Percentiles rank a stretch among this genome's conserved stretches.
Conservation (phyloP, 1,140 invertebrate genomes). For the Drosophila jambulina region DNA sequence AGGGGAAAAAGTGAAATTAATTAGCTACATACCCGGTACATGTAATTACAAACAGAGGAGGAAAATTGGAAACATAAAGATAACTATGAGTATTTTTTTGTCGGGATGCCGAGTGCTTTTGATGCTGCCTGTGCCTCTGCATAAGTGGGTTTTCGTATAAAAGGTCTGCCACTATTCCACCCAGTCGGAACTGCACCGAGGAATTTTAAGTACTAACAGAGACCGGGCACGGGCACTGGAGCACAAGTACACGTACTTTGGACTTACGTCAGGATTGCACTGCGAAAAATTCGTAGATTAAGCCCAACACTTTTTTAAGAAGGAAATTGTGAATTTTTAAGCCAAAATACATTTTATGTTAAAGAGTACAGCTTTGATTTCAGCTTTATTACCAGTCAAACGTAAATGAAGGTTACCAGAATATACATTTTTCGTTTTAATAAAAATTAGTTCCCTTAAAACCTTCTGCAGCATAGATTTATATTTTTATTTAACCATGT, state of each 20-base stretch:
- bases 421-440: too few relatives aligned
- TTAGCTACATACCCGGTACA: constrained; percentile 69
- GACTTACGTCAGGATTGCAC: constrained; percentile 64
- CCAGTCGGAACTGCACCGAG: constrained; percentile 53
- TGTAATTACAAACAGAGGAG: constrained; percentile 74
- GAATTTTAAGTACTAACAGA: constrained; percentile 75
- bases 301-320: not conserved
- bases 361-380: not conserved
- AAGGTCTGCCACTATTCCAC: constrained; percentile 25
- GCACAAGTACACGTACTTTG: constrained; percentile 56
- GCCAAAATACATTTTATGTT: not conserved
- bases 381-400: too few relatives aligned
- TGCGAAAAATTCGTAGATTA: not conserved
- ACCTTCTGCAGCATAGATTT: not conserved
- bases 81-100: constrained; percentile 29
- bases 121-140: constrained; percentile 38
- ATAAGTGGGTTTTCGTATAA: constrained; percentile 30
- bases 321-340: not conserved
- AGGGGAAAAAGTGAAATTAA: constrained; percentile 71
- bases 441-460: not conserved
- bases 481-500: not conserved
- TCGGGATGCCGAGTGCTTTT: constrained; percentile 36
- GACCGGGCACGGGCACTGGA: constrained; percentile 34
- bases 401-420: too few relatives aligned
- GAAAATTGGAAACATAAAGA: constrained; percentile 74